These are phyloP conservation scores for Zaprionus gabonicus DNA, from an alignment of 1,140 invertebrate genomes.

Conservation along the genomic window DNA sequence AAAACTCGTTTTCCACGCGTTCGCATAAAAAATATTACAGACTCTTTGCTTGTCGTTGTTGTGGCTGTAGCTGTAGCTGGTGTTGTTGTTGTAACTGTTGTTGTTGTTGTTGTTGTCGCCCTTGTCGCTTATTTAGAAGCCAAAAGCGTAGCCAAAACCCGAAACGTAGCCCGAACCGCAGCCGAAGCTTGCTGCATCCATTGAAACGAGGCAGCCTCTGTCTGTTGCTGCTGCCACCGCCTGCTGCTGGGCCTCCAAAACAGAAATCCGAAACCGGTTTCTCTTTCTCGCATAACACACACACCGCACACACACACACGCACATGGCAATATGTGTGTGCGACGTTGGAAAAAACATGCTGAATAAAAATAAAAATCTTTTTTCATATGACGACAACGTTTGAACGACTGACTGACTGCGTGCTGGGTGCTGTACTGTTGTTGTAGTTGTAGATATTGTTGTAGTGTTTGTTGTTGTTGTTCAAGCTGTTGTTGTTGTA, in stretches of 20 bases:
- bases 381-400: conserved; percentile 59
- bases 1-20: conserved; percentile 81
- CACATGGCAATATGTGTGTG: too few relatives aligned
- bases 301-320: too few relatives aligned
- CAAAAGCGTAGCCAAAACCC: conserved; percentile 45
- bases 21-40: conserved; percentile 65
- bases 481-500: not conserved
- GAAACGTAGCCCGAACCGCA: not conserved
- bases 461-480: not conserved
- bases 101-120: conserved; percentile 43
- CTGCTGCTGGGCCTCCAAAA: conserved; percentile 23
- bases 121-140: conserved; percentile 65
- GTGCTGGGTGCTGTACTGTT: not conserved
- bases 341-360: conserved; percentile 3
- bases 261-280: conserved; percentile 59
- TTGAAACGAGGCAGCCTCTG: conserved; percentile 37
- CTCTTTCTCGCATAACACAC: conserved; percentile 13
- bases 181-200: conserved; percentile 50
- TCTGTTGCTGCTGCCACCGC: conserved; percentile 26
- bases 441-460: not conserved
- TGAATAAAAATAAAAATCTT: conserved; percentile 39
- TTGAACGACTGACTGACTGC: not conserved
- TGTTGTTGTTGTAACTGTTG: conserved; percentile 38
- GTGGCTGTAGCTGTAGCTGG: conserved; percentile 11
- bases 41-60: conserved; percentile 32